Evolutionary conservation across 2,888 invertebrate genomes (phyloP).

Genomic region (Sussaba pulchella): DNA sequence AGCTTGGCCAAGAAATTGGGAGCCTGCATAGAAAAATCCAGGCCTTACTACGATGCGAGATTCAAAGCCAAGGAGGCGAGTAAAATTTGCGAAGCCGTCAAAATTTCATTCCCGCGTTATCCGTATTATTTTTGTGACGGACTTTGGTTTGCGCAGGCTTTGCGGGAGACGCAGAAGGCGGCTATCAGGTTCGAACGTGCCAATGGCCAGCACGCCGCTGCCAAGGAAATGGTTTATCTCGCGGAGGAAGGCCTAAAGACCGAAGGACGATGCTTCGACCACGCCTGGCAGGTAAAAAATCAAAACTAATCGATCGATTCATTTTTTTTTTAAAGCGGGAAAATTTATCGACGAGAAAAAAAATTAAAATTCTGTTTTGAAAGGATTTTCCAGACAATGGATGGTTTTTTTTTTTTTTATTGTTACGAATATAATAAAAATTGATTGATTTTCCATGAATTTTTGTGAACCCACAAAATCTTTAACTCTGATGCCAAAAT

Average conservation of each 20-base stretch:
- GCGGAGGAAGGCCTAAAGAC: conserved; percentile 91
- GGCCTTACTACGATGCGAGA: conserved; percentile 96
- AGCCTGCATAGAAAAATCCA: conserved; percentile 93
- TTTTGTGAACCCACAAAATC: no score
- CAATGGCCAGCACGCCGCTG: conserved; percentile 95
- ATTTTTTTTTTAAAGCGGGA: not conserved
- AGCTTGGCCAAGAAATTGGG: conserved; percentile 92
- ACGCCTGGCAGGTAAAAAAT: conserved; percentile 91
- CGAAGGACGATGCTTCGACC: conserved; percentile 90
- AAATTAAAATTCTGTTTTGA: no score
- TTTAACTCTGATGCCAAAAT: no score
- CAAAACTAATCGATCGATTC: not conserved
- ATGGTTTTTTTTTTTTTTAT: no score
- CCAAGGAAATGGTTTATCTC: conserved; percentile 95
- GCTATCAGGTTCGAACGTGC: conserved; percentile 93
- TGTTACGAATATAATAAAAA: no score
- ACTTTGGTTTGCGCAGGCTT: conserved; percentile 85
- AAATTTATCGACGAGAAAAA: no score
- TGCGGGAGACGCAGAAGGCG: conserved; percentile 94
- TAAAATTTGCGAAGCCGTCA: conserved; percentile 54
- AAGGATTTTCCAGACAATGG: no score
- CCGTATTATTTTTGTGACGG: no score
- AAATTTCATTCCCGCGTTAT: not conserved
- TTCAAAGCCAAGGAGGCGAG: conserved; percentile 92
- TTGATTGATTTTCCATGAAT: no score